Conservation (phyloP, 2,888 invertebrate species). For the Allacma fusca region DNA sequence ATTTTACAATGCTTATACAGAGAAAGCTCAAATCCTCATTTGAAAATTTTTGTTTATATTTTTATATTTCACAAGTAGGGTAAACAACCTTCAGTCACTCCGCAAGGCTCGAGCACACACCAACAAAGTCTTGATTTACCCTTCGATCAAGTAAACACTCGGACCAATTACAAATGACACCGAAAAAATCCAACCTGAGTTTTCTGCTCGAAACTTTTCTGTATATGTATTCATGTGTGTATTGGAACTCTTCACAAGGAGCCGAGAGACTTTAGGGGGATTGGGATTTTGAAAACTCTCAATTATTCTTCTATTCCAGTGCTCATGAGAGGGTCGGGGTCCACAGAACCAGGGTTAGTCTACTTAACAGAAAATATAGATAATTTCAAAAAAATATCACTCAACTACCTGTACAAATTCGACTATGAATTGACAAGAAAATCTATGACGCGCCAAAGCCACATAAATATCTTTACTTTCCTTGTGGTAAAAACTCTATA, state of each 20-base stretch:
- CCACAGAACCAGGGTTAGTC: neutral
- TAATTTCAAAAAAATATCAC: neutral
- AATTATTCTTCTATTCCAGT: neutral
- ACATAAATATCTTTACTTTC: conserved; percentile 25
- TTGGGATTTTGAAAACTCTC: neutral
- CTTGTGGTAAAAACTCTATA: neutral
- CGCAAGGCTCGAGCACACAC: neutral
- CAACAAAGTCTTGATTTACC: neutral
- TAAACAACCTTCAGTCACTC: neutral
- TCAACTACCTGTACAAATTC: conserved; percentile 46
- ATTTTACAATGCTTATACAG: conserved; percentile 16
- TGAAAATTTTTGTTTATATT: conserved; percentile 5
- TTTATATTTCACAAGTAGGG: neutral
- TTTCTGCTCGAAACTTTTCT: neutral
- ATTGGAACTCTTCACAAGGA: neutral
- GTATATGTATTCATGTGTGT: neutral
- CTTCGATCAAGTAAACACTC: neutral
- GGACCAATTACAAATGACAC: neutral
- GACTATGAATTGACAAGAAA: conserved; percentile 45
- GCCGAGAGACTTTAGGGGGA: neutral
- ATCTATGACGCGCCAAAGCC: conserved; percentile 50
- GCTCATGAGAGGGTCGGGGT: neutral
- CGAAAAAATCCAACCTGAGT: neutral
- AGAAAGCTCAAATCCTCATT: conserved; percentile 23
- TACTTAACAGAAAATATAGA: neutral